A percentile compares a stretch with the other conserved stretches of the same genome.
Conservation (phyloP, 2,797 vertebrate species). For the Poeciliopsis turneri region DNA sequence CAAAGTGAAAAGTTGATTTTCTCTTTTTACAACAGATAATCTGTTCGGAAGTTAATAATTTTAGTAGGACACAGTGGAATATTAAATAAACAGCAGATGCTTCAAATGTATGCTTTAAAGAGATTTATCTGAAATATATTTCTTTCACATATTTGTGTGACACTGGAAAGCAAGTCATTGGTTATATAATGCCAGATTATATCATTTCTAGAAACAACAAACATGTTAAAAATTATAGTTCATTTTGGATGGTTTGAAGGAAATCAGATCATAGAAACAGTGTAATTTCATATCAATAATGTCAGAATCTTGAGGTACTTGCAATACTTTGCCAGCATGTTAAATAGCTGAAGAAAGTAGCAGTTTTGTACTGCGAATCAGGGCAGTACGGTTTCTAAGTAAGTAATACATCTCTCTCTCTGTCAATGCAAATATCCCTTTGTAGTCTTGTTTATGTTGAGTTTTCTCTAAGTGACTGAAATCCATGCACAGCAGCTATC, state of each 20-base stretch:
- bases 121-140: slow-evolving; percentile 47
- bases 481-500: slow-evolving; percentile 34
- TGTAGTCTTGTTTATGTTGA: not conserved
- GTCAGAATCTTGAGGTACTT: not conserved
- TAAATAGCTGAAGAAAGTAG: not conserved
- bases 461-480: slow-evolving; percentile 43
- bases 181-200: slow-evolving; percentile 21
- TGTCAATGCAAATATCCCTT: not conserved
- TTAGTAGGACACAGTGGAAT: slow-evolving; percentile 13
- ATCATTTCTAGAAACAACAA: slow-evolving; percentile 24
- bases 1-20: slow-evolving; percentile 43
- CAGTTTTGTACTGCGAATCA: not conserved
- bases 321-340: not conserved
- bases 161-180: slow-evolving; percentile 35
- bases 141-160: slow-evolving; percentile 19
- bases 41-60: slow-evolving; percentile 41
- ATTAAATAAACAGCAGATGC: slow-evolving; percentile 34
- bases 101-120: slow-evolving; percentile 41
- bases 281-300: not conserved
- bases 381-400: not conserved
- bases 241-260: not conserved
- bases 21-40: slow-evolving; percentile 46
- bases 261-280: not conserved
- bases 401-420: not conserved
- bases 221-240: slow-evolving; percentile 7